Percentiles rank a stretch among this genome's conserved stretches.
Conservation (phyloP, 1,140 invertebrate genomes). For the Caenorhabditis elegans region DNA sequence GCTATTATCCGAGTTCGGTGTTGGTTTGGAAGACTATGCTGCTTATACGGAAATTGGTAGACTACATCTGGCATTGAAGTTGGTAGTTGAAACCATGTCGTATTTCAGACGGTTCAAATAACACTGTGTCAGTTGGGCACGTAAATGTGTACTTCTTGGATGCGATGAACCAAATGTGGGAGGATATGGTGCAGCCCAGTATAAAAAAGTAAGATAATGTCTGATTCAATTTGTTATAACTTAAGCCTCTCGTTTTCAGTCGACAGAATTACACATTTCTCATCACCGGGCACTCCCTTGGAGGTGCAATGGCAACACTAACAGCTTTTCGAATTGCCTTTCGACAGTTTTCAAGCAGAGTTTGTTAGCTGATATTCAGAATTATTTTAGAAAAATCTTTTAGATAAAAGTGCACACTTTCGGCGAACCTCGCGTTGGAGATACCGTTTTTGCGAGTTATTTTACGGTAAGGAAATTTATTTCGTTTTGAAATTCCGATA, state of each 20-base stretch:
- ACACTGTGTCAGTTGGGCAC: neutral
- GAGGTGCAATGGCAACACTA: constrained; percentile 27
- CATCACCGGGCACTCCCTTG: constrained; percentile 26
- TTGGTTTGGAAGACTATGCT: constrained; percentile 14
- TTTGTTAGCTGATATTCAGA: neutral
- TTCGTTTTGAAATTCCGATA: no score
- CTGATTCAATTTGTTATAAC: no score
- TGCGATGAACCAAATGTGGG: constrained; percentile 32
- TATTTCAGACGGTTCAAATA: neutral
- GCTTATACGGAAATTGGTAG: constrained; percentile 21
- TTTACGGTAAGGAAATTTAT: constrained; percentile 23
- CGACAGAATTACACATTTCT: neutral
- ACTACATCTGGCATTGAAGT: no score
- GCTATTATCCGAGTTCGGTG: constrained; percentile 7
- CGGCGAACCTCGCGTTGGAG: constrained; percentile 22
- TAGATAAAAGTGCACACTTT: constrained; percentile 25
- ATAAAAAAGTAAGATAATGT: neutral
- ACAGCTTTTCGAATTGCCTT: constrained; percentile 1
- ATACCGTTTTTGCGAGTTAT: neutral
- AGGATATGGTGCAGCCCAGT: constrained; percentile 16
- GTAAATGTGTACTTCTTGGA: constrained; percentile 30
- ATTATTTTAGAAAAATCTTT: neutral
- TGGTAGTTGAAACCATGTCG: neutral
- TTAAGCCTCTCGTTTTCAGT: no score
- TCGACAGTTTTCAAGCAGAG: neutral